Evolutionary conservation across 1,140 invertebrate genomes (phyloP).

Genomic region (Armadillidium nasatum): DNA sequence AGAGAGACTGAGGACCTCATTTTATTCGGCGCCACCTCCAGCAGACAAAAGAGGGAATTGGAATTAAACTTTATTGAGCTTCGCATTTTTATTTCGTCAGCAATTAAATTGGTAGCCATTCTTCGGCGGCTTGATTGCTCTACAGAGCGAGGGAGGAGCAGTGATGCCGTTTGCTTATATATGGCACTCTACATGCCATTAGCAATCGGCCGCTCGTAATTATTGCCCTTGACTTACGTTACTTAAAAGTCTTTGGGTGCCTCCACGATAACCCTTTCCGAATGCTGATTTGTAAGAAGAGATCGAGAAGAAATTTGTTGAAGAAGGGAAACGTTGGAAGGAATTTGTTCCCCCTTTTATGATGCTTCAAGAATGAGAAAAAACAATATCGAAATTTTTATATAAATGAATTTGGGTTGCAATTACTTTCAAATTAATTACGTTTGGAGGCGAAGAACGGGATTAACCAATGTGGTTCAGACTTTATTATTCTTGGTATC

Average conservation of each 20-base stretch:
- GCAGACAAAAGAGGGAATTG: not conserved
- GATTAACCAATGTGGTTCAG: too few relatives aligned
- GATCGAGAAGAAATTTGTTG: not conserved
- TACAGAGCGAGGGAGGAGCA: slow-evolving; percentile 4
- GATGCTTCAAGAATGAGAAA: not conserved
- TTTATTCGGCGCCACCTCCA: slow-evolving; percentile 1
- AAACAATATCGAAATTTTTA: slow-evolving; percentile 1
- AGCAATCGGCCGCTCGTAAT: slow-evolving; percentile 5
- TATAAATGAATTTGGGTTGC: not conserved
- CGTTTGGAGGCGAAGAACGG: not conserved
- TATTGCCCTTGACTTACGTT: slow-evolving; percentile 7
- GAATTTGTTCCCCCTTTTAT: not conserved
- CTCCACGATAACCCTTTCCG: not conserved
- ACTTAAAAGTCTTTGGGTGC: not conserved
- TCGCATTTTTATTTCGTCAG: slow-evolving; percentile 10
- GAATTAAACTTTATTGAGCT: slow-evolving; percentile 13
- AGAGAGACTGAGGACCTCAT: not conserved
- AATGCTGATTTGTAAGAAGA: slow-evolving; percentile 5
- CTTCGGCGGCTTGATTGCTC: not conserved
- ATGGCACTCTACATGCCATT: slow-evolving; percentile 8
- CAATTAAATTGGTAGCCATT: slow-evolving; percentile 7
- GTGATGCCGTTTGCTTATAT: slow-evolving; percentile 7
- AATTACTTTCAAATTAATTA: not conserved
- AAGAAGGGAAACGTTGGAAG: not conserved
- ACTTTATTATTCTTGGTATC: too few relatives aligned